These are phyloP conservation scores for Apostichopus parvimensis DNA, from an alignment of 35 echinoderm and acorn worm genomes.

Conservation along the genomic window DNA sequence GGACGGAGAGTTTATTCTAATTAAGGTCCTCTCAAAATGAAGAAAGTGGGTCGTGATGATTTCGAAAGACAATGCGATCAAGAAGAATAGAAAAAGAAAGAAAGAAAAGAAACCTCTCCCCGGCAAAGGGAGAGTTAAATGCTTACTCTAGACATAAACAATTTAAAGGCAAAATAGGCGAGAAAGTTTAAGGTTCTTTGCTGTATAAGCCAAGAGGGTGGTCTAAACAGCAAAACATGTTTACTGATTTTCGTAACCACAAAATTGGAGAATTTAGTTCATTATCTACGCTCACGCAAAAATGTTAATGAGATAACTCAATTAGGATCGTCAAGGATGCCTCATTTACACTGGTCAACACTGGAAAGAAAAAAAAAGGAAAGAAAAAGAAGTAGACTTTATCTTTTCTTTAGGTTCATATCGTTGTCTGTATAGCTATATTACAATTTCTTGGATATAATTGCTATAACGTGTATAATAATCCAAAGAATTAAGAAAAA, in stretches of 20 bases:
- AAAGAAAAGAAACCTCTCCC: not conserved
- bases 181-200: not conserved
- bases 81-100: not conserved
- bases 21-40: not conserved
- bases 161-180: not conserved
- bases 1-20: not conserved
- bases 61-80: slow-evolving; percentile 38
- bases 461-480: too few species aligned
- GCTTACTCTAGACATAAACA: slow-evolving; percentile 12
- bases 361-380: too few species aligned
- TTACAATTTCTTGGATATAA: too few species aligned
- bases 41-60: slow-evolving; percentile 38
- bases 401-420: too few species aligned
- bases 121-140: not conserved
- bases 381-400: too few species aligned
- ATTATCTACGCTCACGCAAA: not conserved
- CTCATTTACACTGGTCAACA: too few species aligned
- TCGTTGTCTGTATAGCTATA: too few species aligned
- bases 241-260: slow-evolving; percentile 4
- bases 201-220: slow-evolving; percentile 17
- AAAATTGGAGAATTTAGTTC: not conserved
- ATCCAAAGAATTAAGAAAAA: too few species aligned
- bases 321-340: not conserved
- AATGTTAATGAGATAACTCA: not conserved
- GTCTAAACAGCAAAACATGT: slow-evolving; percentile 35